A percentile compares a stretch with the other conserved stretches of the same genome.
phyloP scores from a whole-genome alignment of 2,888 invertebrate genomes.

The Drosophila monieri region DNA sequence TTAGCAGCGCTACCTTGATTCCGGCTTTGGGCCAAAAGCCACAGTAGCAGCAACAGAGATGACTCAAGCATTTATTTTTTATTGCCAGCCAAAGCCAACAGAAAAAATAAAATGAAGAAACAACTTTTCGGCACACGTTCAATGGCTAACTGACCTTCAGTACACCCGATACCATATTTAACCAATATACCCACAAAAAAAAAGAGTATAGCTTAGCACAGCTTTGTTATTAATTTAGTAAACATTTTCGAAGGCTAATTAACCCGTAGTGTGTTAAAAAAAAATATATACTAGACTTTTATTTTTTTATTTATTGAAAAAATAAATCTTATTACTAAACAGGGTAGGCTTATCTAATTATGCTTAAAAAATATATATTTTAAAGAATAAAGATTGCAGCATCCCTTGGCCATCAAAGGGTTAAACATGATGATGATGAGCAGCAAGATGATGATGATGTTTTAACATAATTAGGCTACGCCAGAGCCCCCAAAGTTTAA shows the following conservation, averaged over 20 bases:
- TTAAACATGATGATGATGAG: slow-evolving; percentile 6
- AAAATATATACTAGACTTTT: neutral
- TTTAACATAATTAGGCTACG: slow-evolving; percentile 35
- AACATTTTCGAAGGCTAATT: slow-evolving; percentile 64
- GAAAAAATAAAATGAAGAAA: slow-evolving; percentile 12
- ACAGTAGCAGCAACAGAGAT: slow-evolving; percentile 45
- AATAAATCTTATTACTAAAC: too few species aligned
- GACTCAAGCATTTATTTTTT: slow-evolving; percentile 55
- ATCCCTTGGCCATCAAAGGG: neutral
- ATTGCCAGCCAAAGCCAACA: slow-evolving; percentile 58
- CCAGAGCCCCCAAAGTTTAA: slow-evolving; percentile 53
- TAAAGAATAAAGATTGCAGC: neutral
- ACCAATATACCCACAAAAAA: slow-evolving; percentile 40
- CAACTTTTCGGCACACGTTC: slow-evolving; percentile 34
- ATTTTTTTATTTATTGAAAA: neutral
- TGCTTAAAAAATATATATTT: too few species aligned
- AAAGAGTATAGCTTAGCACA: too few species aligned
- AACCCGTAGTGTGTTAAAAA: slow-evolving; percentile 19
- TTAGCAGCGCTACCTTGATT: slow-evolving; percentile 55
- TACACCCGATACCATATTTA: slow-evolving; percentile 31
- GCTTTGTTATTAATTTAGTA: too few species aligned
- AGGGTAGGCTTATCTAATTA: neutral
- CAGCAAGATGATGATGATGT: slow-evolving; percentile 10
- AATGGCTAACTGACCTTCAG: slow-evolving; percentile 51
- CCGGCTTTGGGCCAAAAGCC: slow-evolving; percentile 22